Base-by-base conservation (phyloP, 2,888 invertebrate species). In the Polydrusus tereticollis region DNA sequence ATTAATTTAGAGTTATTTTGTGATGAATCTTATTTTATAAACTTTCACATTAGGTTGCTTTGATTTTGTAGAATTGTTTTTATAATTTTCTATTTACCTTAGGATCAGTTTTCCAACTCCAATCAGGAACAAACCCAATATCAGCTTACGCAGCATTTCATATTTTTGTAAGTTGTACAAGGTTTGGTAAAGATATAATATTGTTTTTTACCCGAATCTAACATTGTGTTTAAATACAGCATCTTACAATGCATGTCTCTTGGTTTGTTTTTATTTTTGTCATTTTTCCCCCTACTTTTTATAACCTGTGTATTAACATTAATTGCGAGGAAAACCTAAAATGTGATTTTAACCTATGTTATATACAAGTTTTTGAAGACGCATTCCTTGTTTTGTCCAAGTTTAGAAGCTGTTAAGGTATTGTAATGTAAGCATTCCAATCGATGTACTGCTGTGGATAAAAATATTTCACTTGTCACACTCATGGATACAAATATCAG, bases 141-240 rank as follows among this genome's bases (percentile, higher is more conserved):
- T 72, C 60, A 66, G 43, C 66, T 70, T 64, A 76, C 77, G 74
- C 80, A 81, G 76, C 80, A 79, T 80, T 78, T 80, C 77, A 79
- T 81, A 77, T 79, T 80, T 79, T 82, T 81, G 82, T 81, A 82
- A 81, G 82, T 81, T 57, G 69, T 38, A 67, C 59, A 63, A 59
- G 65, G 77, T 77, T 75, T 71, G 70, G 47, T 73, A 36, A 57
- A 36, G 38, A 58, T 33, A 26, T 63, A 68, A 45, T 62, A 38
- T 58, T 47, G 52, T 60, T 69, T 55, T 59, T 68, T 20, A 41
- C 57, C 62, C 57, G 43, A 63, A 57, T 67, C 68, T 69, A 71
- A 71, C 71, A 69, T 64, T 74, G 52, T 74, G 66, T 74, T 75
- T 75, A 77, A 80, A 80, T 80, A 80, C 80, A 80, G 80, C 79